A percentile compares a stretch with the other conserved stretches of the same genome.
These are phyloP conservation scores for Prionchulus punctatus DNA, from an alignment of 2,888 invertebrate species.

Conservation along the genomic window DNA sequence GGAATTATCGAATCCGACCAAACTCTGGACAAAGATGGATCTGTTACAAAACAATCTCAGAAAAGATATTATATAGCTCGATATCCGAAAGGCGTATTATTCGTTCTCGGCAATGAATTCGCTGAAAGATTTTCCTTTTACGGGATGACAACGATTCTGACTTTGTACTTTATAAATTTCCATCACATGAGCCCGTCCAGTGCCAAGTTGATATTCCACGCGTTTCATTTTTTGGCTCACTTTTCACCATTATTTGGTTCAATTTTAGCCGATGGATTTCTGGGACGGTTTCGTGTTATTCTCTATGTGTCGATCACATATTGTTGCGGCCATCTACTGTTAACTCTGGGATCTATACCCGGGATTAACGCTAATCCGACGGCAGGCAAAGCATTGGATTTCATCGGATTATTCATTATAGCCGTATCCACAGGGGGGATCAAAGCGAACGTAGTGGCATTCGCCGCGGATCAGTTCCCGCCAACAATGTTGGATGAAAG, in stretches of 20 bases:
- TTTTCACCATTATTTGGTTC: conserved; percentile 78
- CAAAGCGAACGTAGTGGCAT: conserved; percentile 83
- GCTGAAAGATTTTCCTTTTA: conserved; percentile 51
- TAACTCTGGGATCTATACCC: conserved; percentile 37
- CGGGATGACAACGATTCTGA: conserved; percentile 30
- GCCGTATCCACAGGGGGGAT: conserved; percentile 85
- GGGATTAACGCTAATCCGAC: conserved; percentile 22
- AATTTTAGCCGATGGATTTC: conserved; percentile 74
- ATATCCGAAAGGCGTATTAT: conserved; percentile 77
- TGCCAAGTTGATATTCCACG: conserved; percentile 74
- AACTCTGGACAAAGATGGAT: too few species aligned
- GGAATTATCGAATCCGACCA: too few species aligned
- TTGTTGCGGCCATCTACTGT: conserved; percentile 34
- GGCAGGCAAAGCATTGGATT: conserved; percentile 24
- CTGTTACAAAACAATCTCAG: too few species aligned
- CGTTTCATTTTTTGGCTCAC: conserved; percentile 74
- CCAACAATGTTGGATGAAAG: conserved; percentile 40
- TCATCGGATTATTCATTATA: conserved; percentile 54
- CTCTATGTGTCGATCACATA: conserved; percentile 46
- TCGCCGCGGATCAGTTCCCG: conserved; percentile 39
- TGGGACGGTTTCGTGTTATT: conserved; percentile 50
- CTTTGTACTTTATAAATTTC: conserved; percentile 15
- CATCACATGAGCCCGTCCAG: conserved; percentile 42
- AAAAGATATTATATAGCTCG: too few species aligned
- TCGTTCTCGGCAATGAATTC: conserved; percentile 89